phyloP scores from a whole-genome alignment of 2,113 vertebrate genomes.

The Tetraodon nigroviridis region DNA sequence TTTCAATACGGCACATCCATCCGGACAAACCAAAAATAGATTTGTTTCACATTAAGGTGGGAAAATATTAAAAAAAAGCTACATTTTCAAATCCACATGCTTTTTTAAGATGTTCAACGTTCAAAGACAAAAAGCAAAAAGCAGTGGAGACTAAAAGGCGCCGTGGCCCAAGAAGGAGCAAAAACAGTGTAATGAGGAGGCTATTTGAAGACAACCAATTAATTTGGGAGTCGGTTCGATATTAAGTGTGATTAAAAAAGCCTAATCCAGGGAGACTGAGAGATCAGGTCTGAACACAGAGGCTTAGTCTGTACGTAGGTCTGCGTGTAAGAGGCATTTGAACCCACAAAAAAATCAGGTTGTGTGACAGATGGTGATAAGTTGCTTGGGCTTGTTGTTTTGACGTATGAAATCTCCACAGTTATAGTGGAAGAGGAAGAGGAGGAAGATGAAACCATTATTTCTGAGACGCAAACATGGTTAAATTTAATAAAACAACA shows the following conservation, averaged over 20 bases:
- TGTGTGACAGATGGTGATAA: slow-evolving; percentile 61
- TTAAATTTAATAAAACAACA: background rate
- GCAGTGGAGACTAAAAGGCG: background rate
- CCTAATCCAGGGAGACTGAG: slow-evolving; percentile 17
- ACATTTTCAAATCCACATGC: background rate
- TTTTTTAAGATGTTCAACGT: background rate
- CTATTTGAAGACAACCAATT: slow-evolving; percentile 14
- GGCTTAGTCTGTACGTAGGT: slow-evolving; percentile 53
- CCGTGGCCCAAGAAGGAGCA: background rate
- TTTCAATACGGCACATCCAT: slow-evolving; percentile 26
- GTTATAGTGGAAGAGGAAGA: slow-evolving; percentile 28
- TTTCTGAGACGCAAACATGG: background rate
- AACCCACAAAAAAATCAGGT: slow-evolving; percentile 51
- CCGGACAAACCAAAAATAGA: slow-evolving; percentile 25
- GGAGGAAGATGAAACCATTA: slow-evolving; percentile 1
- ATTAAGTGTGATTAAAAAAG: slow-evolving; percentile 6
- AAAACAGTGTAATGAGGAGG: background rate
- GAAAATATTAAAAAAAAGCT: slow-evolving; percentile 18
- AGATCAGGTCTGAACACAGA: slow-evolving; percentile 24
- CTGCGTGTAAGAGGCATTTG: slow-evolving; percentile 52
- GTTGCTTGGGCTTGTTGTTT: slow-evolving; percentile 40
- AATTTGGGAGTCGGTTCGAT: slow-evolving; percentile 11
- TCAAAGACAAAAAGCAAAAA: background rate
- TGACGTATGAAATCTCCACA: slow-evolving; percentile 55
- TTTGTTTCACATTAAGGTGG: slow-evolving; percentile 35